Conservation (phyloP, 2,797 vertebrate species). For the Coregonus sp. region DNA sequence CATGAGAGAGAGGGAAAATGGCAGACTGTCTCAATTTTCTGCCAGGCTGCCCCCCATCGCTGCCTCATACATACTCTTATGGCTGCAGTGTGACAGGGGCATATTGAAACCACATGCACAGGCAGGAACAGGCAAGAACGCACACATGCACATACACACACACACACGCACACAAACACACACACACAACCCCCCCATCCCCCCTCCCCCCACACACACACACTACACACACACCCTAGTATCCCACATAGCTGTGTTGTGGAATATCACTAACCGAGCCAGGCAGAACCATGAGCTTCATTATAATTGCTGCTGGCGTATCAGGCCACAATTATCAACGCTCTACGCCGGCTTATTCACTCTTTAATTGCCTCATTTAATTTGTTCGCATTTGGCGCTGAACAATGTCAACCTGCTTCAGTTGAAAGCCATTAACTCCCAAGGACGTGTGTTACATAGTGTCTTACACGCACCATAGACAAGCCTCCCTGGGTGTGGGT, state of each 20-base stretch:
- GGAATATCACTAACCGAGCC: constrained; percentile 58
- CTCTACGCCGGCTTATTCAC: constrained; percentile 77
- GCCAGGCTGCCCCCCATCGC: constrained; percentile 40
- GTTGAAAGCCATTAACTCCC: constrained; percentile 75
- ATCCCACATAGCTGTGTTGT: constrained; percentile 46
- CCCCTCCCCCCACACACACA: background rate
- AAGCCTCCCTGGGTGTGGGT: constrained; percentile 20
- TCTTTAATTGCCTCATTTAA: constrained; percentile 85
- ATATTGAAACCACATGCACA: constrained; percentile 31
- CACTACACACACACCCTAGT: constrained; percentile 39
- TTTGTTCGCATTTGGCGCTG: constrained; percentile 80
- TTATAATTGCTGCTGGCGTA: constrained; percentile 78
- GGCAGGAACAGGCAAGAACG: background rate
- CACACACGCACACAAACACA: background rate
- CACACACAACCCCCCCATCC: background rate
- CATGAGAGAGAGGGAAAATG: constrained; percentile 71
- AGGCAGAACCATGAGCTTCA: constrained; percentile 62
- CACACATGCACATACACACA: background rate
- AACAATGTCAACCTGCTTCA: constrained; percentile 78
- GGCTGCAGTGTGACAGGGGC: constrained; percentile 22
- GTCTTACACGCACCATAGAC: constrained; percentile 50
- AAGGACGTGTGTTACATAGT: constrained; percentile 58
- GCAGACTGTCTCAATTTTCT: constrained; percentile 77
- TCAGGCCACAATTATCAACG: constrained; percentile 78
- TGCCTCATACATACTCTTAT: background rate